These are phyloP conservation scores for Probosciger aterrimus DNA, from an alignment of 2,113 vertebrate species.

Conservation along the genomic window DNA sequence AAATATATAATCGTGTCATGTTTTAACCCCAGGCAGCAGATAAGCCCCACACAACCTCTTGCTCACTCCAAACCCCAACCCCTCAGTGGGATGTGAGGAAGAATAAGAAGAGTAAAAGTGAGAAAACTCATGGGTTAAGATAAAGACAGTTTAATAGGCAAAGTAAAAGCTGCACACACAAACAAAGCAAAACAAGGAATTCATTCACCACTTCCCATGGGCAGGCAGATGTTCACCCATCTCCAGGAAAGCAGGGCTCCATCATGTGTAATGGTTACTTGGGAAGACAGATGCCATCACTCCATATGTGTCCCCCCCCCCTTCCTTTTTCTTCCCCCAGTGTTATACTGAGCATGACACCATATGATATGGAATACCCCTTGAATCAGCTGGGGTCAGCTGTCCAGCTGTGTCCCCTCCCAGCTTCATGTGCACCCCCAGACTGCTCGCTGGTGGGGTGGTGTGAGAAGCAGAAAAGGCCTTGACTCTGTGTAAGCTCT, in stretches of 20 bases:
- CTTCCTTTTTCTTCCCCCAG: not conserved
- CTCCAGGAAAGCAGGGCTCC: not conserved
- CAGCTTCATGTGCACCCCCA: not conserved
- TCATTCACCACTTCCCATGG: not conserved
- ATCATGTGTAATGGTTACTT: not conserved
- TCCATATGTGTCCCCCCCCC: not conserved
- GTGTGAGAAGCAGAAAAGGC: not conserved
- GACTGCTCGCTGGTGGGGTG: not conserved
- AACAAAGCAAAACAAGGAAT: not conserved
- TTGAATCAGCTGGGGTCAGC: not conserved
- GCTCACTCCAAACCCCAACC: not conserved
- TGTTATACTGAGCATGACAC: not conserved
- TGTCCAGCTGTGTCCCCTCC: not conserved
- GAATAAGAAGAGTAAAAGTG: not conserved
- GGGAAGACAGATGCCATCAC: not conserved
- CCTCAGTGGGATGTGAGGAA: not conserved
- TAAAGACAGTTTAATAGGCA: not conserved
- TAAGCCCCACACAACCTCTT: not conserved
- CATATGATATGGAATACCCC: not conserved
- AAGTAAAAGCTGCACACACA: not conserved
- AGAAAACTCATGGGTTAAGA: not conserved
- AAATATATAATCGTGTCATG: not conserved
- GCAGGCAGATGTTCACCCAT: not conserved
- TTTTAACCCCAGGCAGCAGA: not conserved
- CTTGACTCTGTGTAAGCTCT: not conserved